phyloP scores from a whole-genome alignment of 2,888 invertebrate genomes.

The Cataglyphis altisquamis region DNA sequence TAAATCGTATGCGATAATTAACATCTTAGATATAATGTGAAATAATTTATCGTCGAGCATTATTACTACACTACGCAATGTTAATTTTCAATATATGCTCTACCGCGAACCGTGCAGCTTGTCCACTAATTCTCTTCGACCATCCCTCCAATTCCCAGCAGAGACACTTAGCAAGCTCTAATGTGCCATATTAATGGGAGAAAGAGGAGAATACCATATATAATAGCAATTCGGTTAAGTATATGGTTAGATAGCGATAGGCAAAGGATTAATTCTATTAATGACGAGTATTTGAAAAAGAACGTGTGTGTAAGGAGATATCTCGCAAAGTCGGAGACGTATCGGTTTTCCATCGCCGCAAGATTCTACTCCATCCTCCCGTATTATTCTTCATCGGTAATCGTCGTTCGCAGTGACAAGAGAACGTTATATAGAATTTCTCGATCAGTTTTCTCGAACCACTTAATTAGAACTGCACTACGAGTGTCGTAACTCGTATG shows the following conservation, averaged over 20 bases:
- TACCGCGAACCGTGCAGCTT: not conserved
- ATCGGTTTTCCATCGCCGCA: slow-evolving; percentile 39
- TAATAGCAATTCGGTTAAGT: slow-evolving; percentile 12
- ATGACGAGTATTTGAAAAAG: slow-evolving; percentile 32
- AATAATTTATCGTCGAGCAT: slow-evolving; percentile 24
- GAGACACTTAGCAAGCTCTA: slow-evolving; percentile 43
- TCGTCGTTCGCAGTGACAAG: slow-evolving; percentile 15
- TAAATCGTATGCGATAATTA: slow-evolving; percentile 3
- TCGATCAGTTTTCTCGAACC: slow-evolving; percentile 28
- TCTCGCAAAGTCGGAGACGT: slow-evolving; percentile 12
- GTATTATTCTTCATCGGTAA: slow-evolving; percentile 41
- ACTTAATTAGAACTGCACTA: slow-evolving; percentile 41
- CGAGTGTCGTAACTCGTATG: slow-evolving; percentile 26
- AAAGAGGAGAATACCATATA: slow-evolving; percentile 40
- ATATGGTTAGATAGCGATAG: not conserved
- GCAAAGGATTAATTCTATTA: slow-evolving; percentile 38
- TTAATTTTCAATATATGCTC: slow-evolving; percentile 50
- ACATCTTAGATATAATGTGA: slow-evolving; percentile 9
- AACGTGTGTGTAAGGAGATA: not conserved
- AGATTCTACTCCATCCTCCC: slow-evolving; percentile 26
- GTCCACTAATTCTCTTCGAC: slow-evolving; percentile 51
- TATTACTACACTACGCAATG: not conserved
- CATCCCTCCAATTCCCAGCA: slow-evolving; percentile 36
- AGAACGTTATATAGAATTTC: slow-evolving; percentile 38
- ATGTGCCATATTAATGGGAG: slow-evolving; percentile 30